Base-by-base conservation (phyloP, 2,888 invertebrate species). In the Villa cingulata region DNA sequence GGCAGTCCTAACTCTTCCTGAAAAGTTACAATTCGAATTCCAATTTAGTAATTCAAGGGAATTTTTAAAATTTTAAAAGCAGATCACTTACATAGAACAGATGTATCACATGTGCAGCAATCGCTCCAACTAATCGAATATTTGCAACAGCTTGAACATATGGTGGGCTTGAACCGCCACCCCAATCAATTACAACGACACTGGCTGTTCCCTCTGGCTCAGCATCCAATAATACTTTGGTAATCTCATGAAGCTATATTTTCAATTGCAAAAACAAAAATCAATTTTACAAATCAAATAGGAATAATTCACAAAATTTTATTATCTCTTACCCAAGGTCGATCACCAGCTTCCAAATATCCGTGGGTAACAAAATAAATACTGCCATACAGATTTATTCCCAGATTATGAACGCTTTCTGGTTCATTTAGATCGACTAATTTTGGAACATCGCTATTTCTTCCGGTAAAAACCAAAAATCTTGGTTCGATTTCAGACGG, bases 111-210 rank as follows among this genome's bases (percentile, higher is more conserved):
- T 86, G 80, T 0, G 87, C 88, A 0, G 86, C 79, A 68, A 91
- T 85, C 0, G 81, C 81, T 0, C 89, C 92, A 2, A 92, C 81
- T 15, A 94, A 72, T 44, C 92, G 73, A 18, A 87, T 88, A 62
- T 94, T 94, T 2, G 91, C 90, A 3, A 88, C 90, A 0, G 95
- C 92, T 66, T 92, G 90, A 0, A 86, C 83, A 62, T 94, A 95
- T 0, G 90, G 89, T 0, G 90, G 89, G 52, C 80, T 81, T 0
- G 90, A 84, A 0, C 90, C 92, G 6, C 78, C 78, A 50, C 84
- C 78, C 92, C 91, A 92, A 61, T 90, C 90, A 3, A 91, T 78
- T 0, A 85, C 74, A 15, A 89, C 73, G 0, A 90, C 84, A 45
- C 86, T 83, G 38, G 81, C 80, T 43, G 79, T 78, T 37, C 80